Evolutionary conservation across 2,113 vertebrate species (phyloP).

Genomic region (Nymphicus hollandicus): DNA sequence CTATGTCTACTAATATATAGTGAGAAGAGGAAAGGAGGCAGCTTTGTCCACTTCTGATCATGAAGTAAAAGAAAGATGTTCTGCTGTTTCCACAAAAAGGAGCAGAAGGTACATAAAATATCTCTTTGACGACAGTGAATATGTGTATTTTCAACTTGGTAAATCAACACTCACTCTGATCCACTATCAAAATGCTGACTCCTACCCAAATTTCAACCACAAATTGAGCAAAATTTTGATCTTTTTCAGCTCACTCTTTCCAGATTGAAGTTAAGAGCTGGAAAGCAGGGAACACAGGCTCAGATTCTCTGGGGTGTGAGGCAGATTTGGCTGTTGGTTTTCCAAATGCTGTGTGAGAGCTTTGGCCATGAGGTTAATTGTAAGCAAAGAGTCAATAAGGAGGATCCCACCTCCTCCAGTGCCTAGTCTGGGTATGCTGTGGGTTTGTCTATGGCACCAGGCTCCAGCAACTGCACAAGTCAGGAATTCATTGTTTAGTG

Average conservation of each 20-base stretch:
- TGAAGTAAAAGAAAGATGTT: neutral
- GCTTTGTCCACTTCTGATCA: neutral
- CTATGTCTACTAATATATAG: rapidly evolving
- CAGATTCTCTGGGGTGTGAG: rapidly evolving
- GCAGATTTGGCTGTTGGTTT: neutral
- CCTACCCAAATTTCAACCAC: neutral
- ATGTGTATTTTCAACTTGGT: neutral
- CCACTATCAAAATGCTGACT: neutral
- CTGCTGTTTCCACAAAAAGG: neutral
- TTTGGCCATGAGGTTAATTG: neutral
- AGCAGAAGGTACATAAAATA: neutral
- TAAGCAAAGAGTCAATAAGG: neutral
- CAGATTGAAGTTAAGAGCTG: neutral
- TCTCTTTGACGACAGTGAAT: neutral
- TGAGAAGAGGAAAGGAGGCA: neutral
- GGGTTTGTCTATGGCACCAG: neutral
- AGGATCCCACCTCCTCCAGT: neutral
- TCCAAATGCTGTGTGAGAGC: neutral
- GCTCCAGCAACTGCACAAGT: neutral
- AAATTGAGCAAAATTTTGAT: neutral
- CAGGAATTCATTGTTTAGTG: neutral
- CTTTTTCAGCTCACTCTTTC: neutral
- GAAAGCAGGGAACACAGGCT: neutral
- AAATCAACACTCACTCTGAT: neutral
- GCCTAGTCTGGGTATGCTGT: rapidly evolving